Evolutionary conservation across 23 tunicate genomes (phyloP), one percentile per base, ranked within the genome.

Genomic region (Clavelina lepadiformis): DNA sequence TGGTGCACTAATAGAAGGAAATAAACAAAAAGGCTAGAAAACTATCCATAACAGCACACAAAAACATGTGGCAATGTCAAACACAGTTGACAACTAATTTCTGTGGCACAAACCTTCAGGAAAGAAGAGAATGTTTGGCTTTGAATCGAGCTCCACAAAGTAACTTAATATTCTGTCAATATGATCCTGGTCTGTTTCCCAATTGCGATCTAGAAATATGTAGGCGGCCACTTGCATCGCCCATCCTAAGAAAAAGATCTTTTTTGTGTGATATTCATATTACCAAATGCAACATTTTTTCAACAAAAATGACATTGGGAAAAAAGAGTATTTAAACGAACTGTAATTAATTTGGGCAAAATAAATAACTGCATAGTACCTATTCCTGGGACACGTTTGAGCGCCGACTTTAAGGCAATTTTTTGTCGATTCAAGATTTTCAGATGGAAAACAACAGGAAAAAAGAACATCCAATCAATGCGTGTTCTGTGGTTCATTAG

Each of bases 401-500:
- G 44, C 34, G 61, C 45, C 6, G 99, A 81, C 33, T 93, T 93
- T 20, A 93, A 52, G 2, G 87, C 77, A 20, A 93, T 86, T 63
- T 85, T 93, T 24, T 85, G 86, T n/a, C 87, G 77, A 60, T 88
- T 81, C 8, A 93, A 58, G 22, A 88, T 67, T 23, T 59, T 46
- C 21, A 72, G 69, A 69, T 85, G 94, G 62, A 93, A 93, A n/a
- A 86, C 79, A 63, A 59, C 81, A 35, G 72, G 53, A 47, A 81
- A 86, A 47, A 93, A 93, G 51, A 67, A 83, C 73, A 85, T 51
- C 99, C 99, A 93, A 51, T 93, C 99, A 35, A 93, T 49, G 46
- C 99, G 62, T 2, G 99, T 93, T 41, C 99, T 66, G 56, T 93
- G 99, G 50, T 93, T 93, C 79, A 93, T 54, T 2, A 93, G 31